These are phyloP conservation scores for Tetragonula carbonaria DNA, from an alignment of 2,888 invertebrate species.

Conservation along the genomic window DNA sequence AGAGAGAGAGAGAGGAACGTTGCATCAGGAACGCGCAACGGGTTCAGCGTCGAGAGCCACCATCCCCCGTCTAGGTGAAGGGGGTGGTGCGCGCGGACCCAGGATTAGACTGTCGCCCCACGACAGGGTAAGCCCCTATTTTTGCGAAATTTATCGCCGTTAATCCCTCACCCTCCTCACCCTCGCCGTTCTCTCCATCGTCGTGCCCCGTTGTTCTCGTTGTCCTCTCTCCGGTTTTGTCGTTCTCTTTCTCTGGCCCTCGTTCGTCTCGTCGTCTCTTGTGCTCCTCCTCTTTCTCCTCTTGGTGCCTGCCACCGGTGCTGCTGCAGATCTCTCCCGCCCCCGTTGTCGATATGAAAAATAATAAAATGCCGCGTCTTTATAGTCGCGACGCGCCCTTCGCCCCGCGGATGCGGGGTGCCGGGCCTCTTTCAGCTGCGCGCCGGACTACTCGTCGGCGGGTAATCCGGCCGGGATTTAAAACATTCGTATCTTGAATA, in stretches of 20 bases:
- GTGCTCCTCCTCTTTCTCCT: constrained; percentile 24
- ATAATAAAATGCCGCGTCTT: constrained; percentile 58
- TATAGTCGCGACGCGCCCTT: constrained; percentile 19
- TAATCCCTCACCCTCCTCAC: constrained; percentile 81
- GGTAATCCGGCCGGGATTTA: constrained; percentile 81
- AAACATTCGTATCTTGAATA: constrained; percentile 82
- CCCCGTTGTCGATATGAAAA: constrained; percentile 54
- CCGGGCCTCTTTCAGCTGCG: constrained; percentile 30
- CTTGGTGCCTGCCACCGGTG: constrained; percentile 9
- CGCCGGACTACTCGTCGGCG: constrained; percentile 59
- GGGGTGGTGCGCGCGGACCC: constrained; percentile 73
- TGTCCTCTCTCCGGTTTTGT: constrained; percentile 66
- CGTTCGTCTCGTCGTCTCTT: constrained; percentile 47
- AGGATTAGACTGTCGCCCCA: constrained; percentile 83
- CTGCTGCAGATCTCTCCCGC: constrained; percentile 23
- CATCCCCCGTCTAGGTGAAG: constrained; percentile 65
- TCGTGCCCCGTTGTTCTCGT: constrained; percentile 64
- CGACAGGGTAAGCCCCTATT: constrained; percentile 84
- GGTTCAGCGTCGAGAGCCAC: constrained; percentile 61
- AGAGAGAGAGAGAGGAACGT: neutral
- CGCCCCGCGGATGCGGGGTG: neutral
- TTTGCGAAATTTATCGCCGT: constrained; percentile 84
- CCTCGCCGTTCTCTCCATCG: constrained; percentile 53
- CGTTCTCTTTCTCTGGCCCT: constrained; percentile 51
- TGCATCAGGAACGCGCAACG: constrained; percentile 60